Base-by-base conservation (phyloP, 2,797 vertebrate species). In the Melanotaenia trifasciata region DNA sequence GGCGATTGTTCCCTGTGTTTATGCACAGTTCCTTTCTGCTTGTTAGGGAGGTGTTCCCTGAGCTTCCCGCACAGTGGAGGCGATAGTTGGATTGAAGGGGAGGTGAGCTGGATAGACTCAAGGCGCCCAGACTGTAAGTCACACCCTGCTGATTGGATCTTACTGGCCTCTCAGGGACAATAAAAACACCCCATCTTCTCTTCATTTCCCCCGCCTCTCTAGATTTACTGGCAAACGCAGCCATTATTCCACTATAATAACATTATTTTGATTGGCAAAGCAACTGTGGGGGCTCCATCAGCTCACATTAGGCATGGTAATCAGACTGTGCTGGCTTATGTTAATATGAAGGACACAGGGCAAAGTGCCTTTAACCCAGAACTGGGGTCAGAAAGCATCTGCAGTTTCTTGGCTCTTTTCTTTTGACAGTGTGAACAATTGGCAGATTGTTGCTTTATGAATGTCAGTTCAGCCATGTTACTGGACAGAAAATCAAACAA, bases 261-360 rank as follows among this genome's bases (percentile, higher is more conserved):
- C 77, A 85, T 92, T 89, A 90, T 89, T 87, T 84, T 91, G 90
- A 94, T 89, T 92, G 87, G 84, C 69, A 32, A 80, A 79, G 85
- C 78, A 84, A 84, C 83, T 80, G 76, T 43, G 62, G 70, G 16
- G 74, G 58, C 74, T 88, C 86, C 82, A 81, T 90, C 84, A 85
- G 85, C 79, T 74, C 45, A 26, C 78, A 87, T 91, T 88, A 92
- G 84, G 71, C 75, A 56, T 60, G 78, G 72, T 85, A 87, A 91
- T 92, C 85, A 85, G 77, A 83, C 84, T 74, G 69, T 24, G 12
- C 66, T 75, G 74, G 85, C 67, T 78, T 87, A 83, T 88, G 84
- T 74, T 86, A 75, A 79, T 80, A 68, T 40, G 67, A 84, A 61
- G 36, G 59, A 72, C 82, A 77, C 67, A 50, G 74, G 84, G 76